Conservation (phyloP, 2,113 vertebrate species). For the Nibea coibor region DNA sequence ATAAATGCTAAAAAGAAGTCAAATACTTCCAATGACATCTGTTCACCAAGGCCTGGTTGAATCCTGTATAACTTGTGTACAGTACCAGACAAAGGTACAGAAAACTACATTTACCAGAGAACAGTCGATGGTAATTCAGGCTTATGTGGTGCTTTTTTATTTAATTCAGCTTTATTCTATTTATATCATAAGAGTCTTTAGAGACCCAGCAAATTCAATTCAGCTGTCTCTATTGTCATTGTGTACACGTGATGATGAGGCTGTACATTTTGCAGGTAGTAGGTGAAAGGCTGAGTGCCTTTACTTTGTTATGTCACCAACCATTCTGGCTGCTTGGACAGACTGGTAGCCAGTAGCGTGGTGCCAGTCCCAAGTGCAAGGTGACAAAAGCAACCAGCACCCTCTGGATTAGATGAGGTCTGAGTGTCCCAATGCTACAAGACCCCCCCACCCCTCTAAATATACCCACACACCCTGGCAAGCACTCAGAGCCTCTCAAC, state of each 20-base stretch:
- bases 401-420: conserved; percentile 6
- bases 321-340: not conserved
- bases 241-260: not conserved
- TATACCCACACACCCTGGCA: conserved; percentile 53
- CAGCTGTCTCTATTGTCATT: not conserved
- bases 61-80: not conserved
- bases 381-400: conserved; percentile 21
- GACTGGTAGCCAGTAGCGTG: conserved; percentile 14
- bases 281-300: not conserved
- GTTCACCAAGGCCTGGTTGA: not conserved
- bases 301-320: conserved; percentile 17
- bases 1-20: no score
- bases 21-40: no score
- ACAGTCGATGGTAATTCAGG: not conserved
- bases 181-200: no score
- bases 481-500: conserved; percentile 45
- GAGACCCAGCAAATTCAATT: no score
- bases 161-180: no score
- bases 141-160: not conserved
- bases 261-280: not conserved
- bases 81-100: not conserved
- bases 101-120: not conserved
- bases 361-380: conserved; percentile 13
- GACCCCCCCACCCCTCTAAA: conserved; percentile 46
- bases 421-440: conserved; percentile 24